Evolutionary conservation across 2,888 invertebrate species (phyloP), one percentile per base, ranked within the genome.

Genomic region (Mystacides longicornis): DNA sequence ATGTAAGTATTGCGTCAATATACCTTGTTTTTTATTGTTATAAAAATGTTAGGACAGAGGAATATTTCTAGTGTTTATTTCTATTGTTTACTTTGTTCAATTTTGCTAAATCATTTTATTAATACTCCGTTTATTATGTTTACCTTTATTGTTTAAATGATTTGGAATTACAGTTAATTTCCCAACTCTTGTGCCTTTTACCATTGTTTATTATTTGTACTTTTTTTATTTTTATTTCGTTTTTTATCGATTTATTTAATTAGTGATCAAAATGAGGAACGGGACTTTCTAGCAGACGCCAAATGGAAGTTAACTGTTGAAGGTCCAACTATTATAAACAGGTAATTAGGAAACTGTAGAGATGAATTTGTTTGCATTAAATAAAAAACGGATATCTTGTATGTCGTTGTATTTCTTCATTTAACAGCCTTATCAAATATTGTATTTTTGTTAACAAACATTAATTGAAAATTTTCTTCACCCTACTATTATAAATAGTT

Each of bases 291-390:
- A 50, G 54, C 54, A 42, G 54, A 57, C 49, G 54, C 51, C 48
- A 57, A 57, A 50, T 54, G 57, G 54, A 57, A 54, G 51, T 53
- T 54, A 23, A 51, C 57, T 48, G 49, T 57, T 53, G 57, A 57
- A 27, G 57, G 53, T 51, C 54, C 57, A 16, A 54, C 45, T 20
- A 54, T 51, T 54, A 57, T 54, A 45, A 54, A 33, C 53, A 57
- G 57, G 57, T 57, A 57, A 54, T 20, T 20, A 7, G n/a, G n/a
- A n/a, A n/a, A n/a, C n/a, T n/a, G n/a, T n/a, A n/a, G n/a, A n/a
- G n/a, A n/a, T n/a, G n/a, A n/a, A n/a, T n/a, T n/a, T n/a, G n/a
- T n/a, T n/a, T n/a, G n/a, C n/a, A n/a, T n/a, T n/a, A n/a, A n/a
- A n/a, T n/a, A n/a, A n/a, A n/a, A n/a, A n/a, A n/a, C n/a, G n/a